phyloP scores from a whole-genome alignment of 2,797 vertebrate genomes.

The Chelonia mydas region DNA sequence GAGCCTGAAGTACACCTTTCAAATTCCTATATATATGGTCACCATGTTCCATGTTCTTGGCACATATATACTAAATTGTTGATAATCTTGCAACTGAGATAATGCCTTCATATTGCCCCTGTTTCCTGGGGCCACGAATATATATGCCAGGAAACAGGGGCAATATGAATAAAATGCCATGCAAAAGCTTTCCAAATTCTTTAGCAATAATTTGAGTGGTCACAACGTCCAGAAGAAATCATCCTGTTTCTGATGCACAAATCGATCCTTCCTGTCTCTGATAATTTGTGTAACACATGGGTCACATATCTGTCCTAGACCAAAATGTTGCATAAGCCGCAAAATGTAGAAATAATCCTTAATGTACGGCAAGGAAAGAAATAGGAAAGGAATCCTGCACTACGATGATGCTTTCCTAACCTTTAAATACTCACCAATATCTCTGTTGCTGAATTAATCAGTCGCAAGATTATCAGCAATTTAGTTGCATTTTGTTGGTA shows the following conservation, averaged over 20 bases:
- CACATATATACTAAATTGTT: no score
- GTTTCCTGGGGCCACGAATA: neutral
- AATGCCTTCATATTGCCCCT: no score
- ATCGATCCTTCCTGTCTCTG: slow-evolving; percentile 61
- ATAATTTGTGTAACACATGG: slow-evolving; percentile 42
- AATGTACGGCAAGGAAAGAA: slow-evolving; percentile 59
- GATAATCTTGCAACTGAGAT: no score
- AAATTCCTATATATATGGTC: neutral
- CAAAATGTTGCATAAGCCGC: slow-evolving; percentile 57
- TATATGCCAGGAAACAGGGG: neutral
- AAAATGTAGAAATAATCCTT: slow-evolving; percentile 57
- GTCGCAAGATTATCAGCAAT: slow-evolving; percentile 83
- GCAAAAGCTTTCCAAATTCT: slow-evolving; percentile 20
- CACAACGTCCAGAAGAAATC: slow-evolving; percentile 54
- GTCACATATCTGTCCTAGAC: slow-evolving; percentile 58
- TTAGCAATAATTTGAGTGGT: neutral
- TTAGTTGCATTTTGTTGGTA: slow-evolving; percentile 84
- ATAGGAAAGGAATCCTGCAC: slow-evolving; percentile 62
- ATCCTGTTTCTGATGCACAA: slow-evolving; percentile 52
- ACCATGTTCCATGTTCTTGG: no score
- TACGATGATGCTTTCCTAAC: slow-evolving; percentile 69
- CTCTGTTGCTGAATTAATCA: slow-evolving; percentile 82
- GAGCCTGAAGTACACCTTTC: neutral
- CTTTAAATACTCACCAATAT: slow-evolving; percentile 80
- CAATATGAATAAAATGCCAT: neutral